Evolutionary conservation across 2,888 invertebrate species (phyloP).

Genomic region (Auanema freiburgensis): DNA sequence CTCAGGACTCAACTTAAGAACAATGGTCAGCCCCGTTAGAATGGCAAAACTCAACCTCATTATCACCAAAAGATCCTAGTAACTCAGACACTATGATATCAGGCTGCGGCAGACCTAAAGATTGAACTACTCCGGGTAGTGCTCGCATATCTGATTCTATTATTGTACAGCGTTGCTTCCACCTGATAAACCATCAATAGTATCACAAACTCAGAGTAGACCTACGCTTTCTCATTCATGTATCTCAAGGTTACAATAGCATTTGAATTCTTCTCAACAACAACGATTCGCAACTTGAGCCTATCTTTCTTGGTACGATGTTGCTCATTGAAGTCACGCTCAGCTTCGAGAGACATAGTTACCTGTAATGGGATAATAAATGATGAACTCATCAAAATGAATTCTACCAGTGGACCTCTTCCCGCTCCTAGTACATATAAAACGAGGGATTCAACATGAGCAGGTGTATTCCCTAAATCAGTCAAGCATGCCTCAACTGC

Average conservation of each 20-base stretch:
- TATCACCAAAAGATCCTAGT: constrained; percentile 95
- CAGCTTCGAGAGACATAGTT: constrained; percentile 32
- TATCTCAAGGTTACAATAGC: constrained; percentile 72
- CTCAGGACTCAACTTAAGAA: constrained; percentile 96
- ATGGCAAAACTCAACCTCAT: constrained; percentile 93
- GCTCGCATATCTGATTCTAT: constrained; percentile 68
- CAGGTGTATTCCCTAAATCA: constrained; percentile 28
- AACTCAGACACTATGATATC: constrained; percentile 84
- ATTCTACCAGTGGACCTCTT: constrained; percentile 89
- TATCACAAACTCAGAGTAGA: constrained; percentile 11
- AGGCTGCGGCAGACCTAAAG: constrained; percentile 72
- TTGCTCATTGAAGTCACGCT: constrained; percentile 29
- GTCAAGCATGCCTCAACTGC: constrained; percentile 36
- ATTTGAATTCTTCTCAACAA: constrained; percentile 96
- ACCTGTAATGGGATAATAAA: too few species aligned
- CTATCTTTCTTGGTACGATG: constrained; percentile 23
- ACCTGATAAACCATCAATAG: constrained; percentile 40
- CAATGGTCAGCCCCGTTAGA: constrained; percentile 95
- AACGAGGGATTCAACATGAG: constrained; percentile 62
- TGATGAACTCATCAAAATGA: too few species aligned
- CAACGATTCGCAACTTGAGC: constrained; percentile 72
- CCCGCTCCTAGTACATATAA: constrained; percentile 92
- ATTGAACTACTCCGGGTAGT: constrained; percentile 66
- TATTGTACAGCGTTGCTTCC: constrained; percentile 64
- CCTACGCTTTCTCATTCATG: constrained; percentile 42